phyloP scores from a whole-genome alignment of 2,113 vertebrate genomes.

The Apteryx mantelli region DNA sequence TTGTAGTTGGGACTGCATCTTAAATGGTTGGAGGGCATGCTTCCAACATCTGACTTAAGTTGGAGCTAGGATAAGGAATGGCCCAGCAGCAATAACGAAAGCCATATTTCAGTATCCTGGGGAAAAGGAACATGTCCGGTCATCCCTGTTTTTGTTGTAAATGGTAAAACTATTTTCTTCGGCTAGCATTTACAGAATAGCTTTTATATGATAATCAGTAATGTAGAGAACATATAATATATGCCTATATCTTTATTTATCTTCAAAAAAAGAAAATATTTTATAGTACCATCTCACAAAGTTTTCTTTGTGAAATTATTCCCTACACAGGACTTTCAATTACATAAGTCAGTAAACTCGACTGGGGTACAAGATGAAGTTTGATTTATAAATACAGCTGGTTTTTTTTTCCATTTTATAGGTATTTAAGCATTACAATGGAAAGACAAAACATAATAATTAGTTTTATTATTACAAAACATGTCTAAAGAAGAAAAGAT shows the following conservation, averaged over 20 bases:
- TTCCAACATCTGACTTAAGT: slow-evolving; percentile 68
- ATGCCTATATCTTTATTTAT: neutral
- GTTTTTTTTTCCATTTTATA: neutral
- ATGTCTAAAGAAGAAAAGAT: neutral
- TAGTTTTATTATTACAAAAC: neutral
- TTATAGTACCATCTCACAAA: neutral
- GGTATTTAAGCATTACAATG: neutral
- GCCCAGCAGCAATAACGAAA: slow-evolving; percentile 44
- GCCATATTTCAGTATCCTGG: slow-evolving; percentile 23
- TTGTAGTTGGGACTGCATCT: slow-evolving; percentile 56
- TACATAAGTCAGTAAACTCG: neutral
- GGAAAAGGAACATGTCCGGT: slow-evolving; percentile 31
- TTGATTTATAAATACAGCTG: neutral
- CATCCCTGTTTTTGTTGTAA: slow-evolving; percentile 41
- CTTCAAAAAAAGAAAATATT: neutral
- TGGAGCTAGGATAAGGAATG: slow-evolving; percentile 52
- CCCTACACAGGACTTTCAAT: neutral
- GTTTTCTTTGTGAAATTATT: neutral
- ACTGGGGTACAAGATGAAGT: neutral
- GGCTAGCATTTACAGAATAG: neutral
- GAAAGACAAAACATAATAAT: neutral
- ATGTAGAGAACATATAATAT: neutral
- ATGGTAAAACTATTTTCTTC: neutral
- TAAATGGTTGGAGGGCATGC: slow-evolving; percentile 72
- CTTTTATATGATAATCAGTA: neutral